Evolutionary conservation across 2,888 invertebrate genomes (phyloP).

Genomic region (Epirrhoe tristata): DNA sequence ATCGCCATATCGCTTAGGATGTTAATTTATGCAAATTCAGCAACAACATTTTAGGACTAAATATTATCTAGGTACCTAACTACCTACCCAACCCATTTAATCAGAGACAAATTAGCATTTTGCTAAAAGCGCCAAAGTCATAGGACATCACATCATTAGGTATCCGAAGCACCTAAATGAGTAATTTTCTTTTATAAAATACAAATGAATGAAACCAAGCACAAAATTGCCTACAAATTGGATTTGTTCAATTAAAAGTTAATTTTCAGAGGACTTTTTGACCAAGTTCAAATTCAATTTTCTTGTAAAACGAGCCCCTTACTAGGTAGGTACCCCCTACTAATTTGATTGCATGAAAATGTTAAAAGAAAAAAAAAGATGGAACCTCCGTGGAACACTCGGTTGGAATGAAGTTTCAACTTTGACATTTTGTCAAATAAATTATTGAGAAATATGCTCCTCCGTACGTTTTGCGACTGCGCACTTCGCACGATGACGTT

Average conservation of each 20-base stretch:
- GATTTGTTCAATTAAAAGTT: slow-evolving; percentile 52
- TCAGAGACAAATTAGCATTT: too few relatives aligned
- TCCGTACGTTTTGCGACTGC: too few relatives aligned
- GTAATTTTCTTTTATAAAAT: slow-evolving; percentile 17
- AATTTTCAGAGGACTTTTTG: slow-evolving; percentile 59
- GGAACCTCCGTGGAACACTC: too few relatives aligned
- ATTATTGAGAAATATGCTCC: too few relatives aligned
- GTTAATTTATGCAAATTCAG: too few relatives aligned
- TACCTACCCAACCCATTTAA: too few relatives aligned
- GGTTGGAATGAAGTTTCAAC: too few relatives aligned
- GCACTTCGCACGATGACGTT: too few relatives aligned
- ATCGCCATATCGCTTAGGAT: too few relatives aligned
- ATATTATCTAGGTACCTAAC: too few relatives aligned
- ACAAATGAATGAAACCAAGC: slow-evolving; percentile 35
- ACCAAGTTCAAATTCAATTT: slow-evolving; percentile 58
- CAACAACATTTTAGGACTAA: too few relatives aligned
- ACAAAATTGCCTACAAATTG: slow-evolving; percentile 41
- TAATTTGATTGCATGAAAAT: slow-evolving; percentile 8
- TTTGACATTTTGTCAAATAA: too few relatives aligned
- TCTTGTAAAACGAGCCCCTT: slow-evolving; percentile 52
- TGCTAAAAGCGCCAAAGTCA: neutral
- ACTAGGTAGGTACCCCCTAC: neutral
- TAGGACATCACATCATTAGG: neutral
- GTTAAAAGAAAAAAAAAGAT: neutral
- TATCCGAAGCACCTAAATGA: neutral